Evolutionary conservation across 1,140 invertebrate genomes (phyloP), one percentile per base, ranked within the genome.

Genomic region (Eulimnadia texana): DNA sequence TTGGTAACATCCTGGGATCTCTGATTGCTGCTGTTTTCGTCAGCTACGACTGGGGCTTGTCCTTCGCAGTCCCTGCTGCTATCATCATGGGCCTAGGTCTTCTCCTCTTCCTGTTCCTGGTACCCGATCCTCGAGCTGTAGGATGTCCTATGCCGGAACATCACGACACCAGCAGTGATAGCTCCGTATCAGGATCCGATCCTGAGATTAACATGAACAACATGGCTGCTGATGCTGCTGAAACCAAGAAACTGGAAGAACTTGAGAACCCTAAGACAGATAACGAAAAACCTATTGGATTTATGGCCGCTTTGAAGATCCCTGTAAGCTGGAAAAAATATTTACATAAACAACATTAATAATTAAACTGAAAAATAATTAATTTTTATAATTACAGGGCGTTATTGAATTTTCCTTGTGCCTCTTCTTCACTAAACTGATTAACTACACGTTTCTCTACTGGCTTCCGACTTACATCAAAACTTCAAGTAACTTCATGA

Each of bases 371-470:
- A 3, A 13, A 25, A 23, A n/a, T 19, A 20, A 56, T n/a, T 22
- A 24, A n/a, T 52, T 52, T 24, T 24, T 56, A 56, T 24, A 27
- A 24, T 70, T 79, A 58, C 69, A 82, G 80, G 93, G 94, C 23
- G 94, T 98, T 1, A 68, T 94, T 3, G 93, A 97, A 74, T 98
- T 90, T 76, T 93, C 93, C 0, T 70, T 96, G 1, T 91, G 88
- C 49, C 76, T 98, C 28, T 97, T 98, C 73, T 98, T 98, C 75
- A 88, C 92, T 16, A 98, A 98, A 74, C 78, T 97, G 9, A 93
- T 98, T 57, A 93, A 88, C 70, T 98, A 98, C 70, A 97, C 93
- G 60, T 98, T 98, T 74, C 80, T 98, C 11, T 97, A 88, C 72
- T 98, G 94, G 93, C 77, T 98, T 65, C 94, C 94, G 52, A 73